These are phyloP conservation scores for Taphrorychus bicolor DNA, from an alignment of 2,888 invertebrate genomes.

Conservation along the genomic window DNA sequence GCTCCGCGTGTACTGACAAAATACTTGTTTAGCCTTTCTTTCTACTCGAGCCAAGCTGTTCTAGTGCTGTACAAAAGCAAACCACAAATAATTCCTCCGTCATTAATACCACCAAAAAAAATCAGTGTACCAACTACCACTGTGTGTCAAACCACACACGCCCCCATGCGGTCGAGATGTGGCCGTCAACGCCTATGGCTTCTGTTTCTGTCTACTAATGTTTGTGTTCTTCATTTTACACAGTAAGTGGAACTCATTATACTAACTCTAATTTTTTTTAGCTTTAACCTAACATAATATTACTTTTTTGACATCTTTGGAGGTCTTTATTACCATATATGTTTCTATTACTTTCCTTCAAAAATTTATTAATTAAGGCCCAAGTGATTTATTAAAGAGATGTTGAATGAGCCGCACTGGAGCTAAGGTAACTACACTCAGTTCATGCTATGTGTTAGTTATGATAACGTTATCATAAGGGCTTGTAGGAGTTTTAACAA, in stretches of 20 bases:
- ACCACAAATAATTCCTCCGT: conserved; percentile 45
- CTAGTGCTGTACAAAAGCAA: conserved; percentile 47
- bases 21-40: conserved; percentile 37
- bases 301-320: not conserved
- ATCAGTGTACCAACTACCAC: conserved; percentile 51
- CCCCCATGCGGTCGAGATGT: conserved; percentile 35
- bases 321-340: too few relatives aligned
- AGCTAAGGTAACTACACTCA: too few relatives aligned
- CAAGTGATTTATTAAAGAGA: too few relatives aligned
- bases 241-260: conserved; percentile 38
- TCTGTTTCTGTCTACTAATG: conserved; percentile 61
- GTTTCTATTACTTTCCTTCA: too few relatives aligned
- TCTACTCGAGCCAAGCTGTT: conserved; percentile 36
- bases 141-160: conserved; percentile 45
- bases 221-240: conserved; percentile 41
- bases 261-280: conserved; percentile 27
- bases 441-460: too few relatives aligned
- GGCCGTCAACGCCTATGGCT: conserved; percentile 53
- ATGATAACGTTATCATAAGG: too few relatives aligned
- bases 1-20: conserved; percentile 31
- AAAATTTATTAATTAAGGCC: too few relatives aligned
- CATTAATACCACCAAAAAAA: conserved; percentile 45
- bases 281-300: conserved; percentile 4
- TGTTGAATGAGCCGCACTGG: too few relatives aligned
- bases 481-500: too few relatives aligned